Base-by-base conservation (phyloP, 2,888 invertebrate genomes). In the Acrobeloides nanus region DNA sequence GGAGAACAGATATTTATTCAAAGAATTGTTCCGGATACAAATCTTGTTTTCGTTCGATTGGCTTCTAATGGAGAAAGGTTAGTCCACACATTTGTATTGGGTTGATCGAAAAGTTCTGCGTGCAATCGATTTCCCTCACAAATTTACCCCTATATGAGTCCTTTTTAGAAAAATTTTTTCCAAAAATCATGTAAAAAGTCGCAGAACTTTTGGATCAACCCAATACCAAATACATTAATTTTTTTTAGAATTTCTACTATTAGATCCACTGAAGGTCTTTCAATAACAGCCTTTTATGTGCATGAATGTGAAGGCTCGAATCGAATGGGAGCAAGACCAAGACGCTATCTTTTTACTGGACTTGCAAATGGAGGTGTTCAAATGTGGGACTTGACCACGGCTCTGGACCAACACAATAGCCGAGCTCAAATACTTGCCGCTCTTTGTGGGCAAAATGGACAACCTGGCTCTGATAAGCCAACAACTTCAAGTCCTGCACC, bases 351-450 rank as follows among this genome's bases (percentile, higher is more conserved):
- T 68, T 84, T 92, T 59, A 89, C 89, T 23, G 92, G 90, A 0
- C 90, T 90, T 74, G 83, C 86, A 31, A 89, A 86, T 61, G 90
- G 92, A 38, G 85, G 86, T 33, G 84, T 90, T 52, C 59, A 79
- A 76, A 89, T 95, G 86, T 97, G 95, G 93, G 95, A 97, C 79
- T 80, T 97, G 52, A 90, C 90, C 12, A 93, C 89, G 8, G 92
- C 89, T 12, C 79, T 95, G 43, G 89, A 92, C 76, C 81, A 85
- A 58, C 61, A 63, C 45, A 80, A 29, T 29, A 12, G 31, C 31
- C 12, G 12, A 12, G 12, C 31, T 12, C 31, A 29, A 29, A 29
- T 29, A 29, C 12, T 29, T 12, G 12, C 31, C 12, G 12, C 12
- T 12, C 31, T 12, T 12, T 12, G 12, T 12, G 12, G 12, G 31